Evolutionary conservation across 1,140 invertebrate genomes (phyloP), one percentile per base, ranked within the genome.

Genomic region (Calliphora vicina): DNA sequence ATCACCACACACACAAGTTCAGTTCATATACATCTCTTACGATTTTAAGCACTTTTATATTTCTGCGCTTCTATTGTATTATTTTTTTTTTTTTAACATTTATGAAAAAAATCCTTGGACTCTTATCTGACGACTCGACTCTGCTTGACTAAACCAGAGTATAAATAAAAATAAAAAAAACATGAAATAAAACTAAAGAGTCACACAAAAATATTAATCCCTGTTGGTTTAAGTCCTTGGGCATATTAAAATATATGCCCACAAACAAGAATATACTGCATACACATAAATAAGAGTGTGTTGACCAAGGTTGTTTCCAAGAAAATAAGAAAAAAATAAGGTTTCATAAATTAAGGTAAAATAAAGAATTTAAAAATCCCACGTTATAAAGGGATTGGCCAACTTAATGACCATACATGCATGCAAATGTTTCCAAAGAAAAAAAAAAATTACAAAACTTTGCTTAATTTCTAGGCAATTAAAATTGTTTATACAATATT

Each of bases 181-280:
- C 2, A 13, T 13, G 2, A 57, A 57, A 57, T 57, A 57, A 57
- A 57, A n/a, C 4, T 17, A 67, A 67, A 67, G 61, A 67, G 61
- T 67, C 61, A 67, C 61, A 67, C 61, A 67, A 23, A 57, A 23
- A 67, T 67, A 67, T 67, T 67, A 67, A 67, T 67, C 61, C 61
- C 61, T 67, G n/a, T 67, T 23, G 61, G 61, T 23, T 67, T 67
- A 67, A 67, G n/a, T 67, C 61, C 61, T 67, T 67, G n/a, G 61
- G 61, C 61, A 67, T 67, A 67, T 67, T 67, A 67, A 67, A 67
- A 67, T 67, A 67, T 67, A 67, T 57, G 50, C 50, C 50, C 50
- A 57, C 50, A 57, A 57, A 57, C 5, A n/a, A 57, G n/a, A 57
- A 57, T 57, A 57, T 67, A 67, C 20, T 23, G 61, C 61, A 67